A percentile compares a stretch with the other conserved stretches of the same genome.
Evolutionary conservation across 2,888 invertebrate genomes (phyloP).

Genomic region (Drosophila cognata): DNA sequence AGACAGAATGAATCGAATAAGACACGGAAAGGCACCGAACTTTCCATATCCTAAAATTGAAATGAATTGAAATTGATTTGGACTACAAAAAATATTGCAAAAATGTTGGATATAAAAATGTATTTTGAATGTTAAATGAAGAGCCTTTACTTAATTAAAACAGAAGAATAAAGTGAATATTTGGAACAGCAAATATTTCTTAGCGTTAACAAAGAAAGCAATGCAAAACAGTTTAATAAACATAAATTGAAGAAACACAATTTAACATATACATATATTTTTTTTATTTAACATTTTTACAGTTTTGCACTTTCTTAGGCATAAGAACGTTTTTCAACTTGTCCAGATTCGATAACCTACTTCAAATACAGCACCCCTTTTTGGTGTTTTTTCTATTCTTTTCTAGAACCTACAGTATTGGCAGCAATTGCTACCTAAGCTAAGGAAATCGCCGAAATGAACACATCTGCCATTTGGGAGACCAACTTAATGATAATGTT

Average conservation of each 20-base stretch:
- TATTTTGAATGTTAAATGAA: background rate
- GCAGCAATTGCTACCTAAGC: background rate
- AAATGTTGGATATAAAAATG: background rate
- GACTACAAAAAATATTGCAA: background rate
- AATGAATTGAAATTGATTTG: too few relatives aligned
- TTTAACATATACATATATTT: background rate
- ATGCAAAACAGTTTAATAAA: background rate
- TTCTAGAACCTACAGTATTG: background rate
- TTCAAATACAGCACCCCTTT: background rate
- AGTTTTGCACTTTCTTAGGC: background rate
- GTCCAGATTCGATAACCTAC: background rate
- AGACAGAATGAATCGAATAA: conserved; percentile 9
- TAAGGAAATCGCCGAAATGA: conserved; percentile 2
- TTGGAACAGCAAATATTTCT: background rate
- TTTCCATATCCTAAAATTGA: conserved; percentile 22
- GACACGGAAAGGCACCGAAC: background rate
- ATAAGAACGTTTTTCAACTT: background rate
- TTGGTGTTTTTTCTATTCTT: background rate
- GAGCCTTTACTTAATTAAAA: background rate
- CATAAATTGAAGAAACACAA: background rate
- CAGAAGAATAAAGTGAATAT: background rate
- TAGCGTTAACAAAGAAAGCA: background rate
- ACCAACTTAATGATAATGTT: conserved; percentile 38
- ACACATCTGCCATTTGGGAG: background rate
- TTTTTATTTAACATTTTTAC: background rate